Base-by-base conservation (phyloP, 2,797 vertebrate species). In the Leuciscus waleckii region DNA sequence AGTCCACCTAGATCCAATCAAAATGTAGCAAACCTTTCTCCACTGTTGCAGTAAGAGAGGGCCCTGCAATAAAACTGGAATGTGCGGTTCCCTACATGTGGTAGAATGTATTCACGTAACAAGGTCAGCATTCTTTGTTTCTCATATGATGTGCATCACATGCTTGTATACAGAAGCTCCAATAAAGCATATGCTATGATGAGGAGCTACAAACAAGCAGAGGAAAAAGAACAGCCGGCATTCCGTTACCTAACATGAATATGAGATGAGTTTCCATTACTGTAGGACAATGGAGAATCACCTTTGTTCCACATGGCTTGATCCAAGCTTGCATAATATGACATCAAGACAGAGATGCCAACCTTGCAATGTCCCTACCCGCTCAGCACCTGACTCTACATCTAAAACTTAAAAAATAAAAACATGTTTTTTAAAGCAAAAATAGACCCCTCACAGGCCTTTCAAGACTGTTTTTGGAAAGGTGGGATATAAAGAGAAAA, bases 211-310 rank as follows among this genome's bases (percentile, higher is more conserved):
- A 65, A 67, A 49, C 49, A 68, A 16, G 43, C n/a, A 43, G n/a
- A 14, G 35, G 35, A 58, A 84, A 69, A 67, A 23, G 32, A 76
- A 67, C 73, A 84, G 82, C 82, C 56, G 63, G 77, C 41, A 7
- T 16, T 23, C 6, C 26, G 39, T 76, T 67, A 41, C 32, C 14
- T 4, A 37, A 75, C 29, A 26, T 43, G 70, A 65, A 67, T 37
- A 65, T 14, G 41, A 65, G 21, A 75, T 54, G 73, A 78, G 82
- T 77, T 84, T 84, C 74, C 82, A 84, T 84, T 84, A 69, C 74
- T 41, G 23, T 21, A 26, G 13, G 43, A 68, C 82, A 84, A 75
- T 51, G 23, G 58, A 49, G 14, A 49, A 26, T 67, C 16, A 67
- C 74, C 63, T 78, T 78, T 84, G 74, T 7, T 37, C 82, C 74